phyloP scores from a whole-genome alignment of 2,797 vertebrate species.

The Adelosebastes latens region DNA sequence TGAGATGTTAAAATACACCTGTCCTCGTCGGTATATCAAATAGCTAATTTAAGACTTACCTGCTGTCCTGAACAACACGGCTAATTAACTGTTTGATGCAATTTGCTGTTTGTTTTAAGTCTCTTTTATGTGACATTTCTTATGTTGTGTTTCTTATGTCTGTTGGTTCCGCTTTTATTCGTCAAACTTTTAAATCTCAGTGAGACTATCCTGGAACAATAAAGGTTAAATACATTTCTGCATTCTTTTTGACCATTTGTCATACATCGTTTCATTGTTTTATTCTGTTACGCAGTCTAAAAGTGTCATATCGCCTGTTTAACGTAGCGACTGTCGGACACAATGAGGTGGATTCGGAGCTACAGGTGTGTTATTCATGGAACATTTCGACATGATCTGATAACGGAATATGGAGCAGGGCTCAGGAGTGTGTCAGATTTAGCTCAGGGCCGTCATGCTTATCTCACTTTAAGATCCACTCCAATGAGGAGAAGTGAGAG shows the following conservation, averaged over 20 bases:
- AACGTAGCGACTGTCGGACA: neutral
- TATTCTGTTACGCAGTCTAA: neutral
- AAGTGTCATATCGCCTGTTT: neutral
- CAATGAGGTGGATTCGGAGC: neutral
- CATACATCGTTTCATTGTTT: neutral
- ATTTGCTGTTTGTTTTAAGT: too few relatives aligned
- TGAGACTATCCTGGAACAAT: too few relatives aligned
- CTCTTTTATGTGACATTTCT: too few relatives aligned
- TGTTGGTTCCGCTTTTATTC: too few relatives aligned
- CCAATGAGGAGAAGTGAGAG: neutral
- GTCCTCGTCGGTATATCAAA: neutral
- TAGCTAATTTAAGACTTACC: neutral
- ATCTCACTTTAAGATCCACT: slow-evolving; percentile 19
- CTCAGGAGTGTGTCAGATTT: slow-evolving; percentile 72
- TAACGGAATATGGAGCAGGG: slow-evolving; percentile 66
- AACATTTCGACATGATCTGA: slow-evolving; percentile 31
- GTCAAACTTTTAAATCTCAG: too few relatives aligned
- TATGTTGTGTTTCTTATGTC: too few relatives aligned
- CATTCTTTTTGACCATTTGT: neutral
- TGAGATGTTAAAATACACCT: neutral
- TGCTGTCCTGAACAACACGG: too few relatives aligned
- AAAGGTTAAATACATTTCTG: neutral
- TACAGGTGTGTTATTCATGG: slow-evolving; percentile 15
- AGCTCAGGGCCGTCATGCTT: slow-evolving; percentile 27
- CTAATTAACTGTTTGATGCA: too few relatives aligned